Evolutionary conservation across 2,888 invertebrate genomes (phyloP).

Genomic region (Heliconius erato): DNA sequence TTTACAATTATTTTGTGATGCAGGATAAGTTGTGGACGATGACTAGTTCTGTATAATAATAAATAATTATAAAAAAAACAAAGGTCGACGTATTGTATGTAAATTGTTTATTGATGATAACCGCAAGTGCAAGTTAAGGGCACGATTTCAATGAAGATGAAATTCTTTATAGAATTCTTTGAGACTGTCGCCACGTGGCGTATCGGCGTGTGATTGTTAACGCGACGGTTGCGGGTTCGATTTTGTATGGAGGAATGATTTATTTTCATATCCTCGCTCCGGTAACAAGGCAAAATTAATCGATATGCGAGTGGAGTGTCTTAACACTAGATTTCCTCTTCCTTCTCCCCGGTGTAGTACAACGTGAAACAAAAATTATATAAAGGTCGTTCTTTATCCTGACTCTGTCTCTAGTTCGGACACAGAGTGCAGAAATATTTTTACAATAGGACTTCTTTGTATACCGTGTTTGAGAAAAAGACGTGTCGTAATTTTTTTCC

Average conservation of each 20-base stretch:
- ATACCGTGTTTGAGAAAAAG: neutral
- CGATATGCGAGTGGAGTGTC: too few species aligned
- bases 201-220: too few species aligned
- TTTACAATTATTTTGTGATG: too few species aligned
- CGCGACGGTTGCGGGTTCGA: too few species aligned
- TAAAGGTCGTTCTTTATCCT: too few species aligned
- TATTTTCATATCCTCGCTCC: too few species aligned
- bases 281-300: too few species aligned
- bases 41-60: neutral
- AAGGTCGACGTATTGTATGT: slow-evolving; percentile 21
- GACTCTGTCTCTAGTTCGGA: too few species aligned
- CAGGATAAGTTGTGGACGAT: too few species aligned
- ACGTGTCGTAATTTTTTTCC: neutral
- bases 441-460: neutral
- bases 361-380: neutral
- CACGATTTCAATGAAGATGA: neutral
- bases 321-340: too few species aligned
- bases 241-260: too few species aligned
- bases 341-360: neutral
- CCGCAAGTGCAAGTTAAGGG: neutral
- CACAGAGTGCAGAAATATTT: neutral
- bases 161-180: neutral
- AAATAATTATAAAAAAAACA: neutral
- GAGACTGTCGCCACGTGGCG: neutral
- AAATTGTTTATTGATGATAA: slow-evolving; percentile 10